Conservation (phyloP, 2,797 vertebrate genomes). For the Rhadinocentrus ornatus region DNA sequence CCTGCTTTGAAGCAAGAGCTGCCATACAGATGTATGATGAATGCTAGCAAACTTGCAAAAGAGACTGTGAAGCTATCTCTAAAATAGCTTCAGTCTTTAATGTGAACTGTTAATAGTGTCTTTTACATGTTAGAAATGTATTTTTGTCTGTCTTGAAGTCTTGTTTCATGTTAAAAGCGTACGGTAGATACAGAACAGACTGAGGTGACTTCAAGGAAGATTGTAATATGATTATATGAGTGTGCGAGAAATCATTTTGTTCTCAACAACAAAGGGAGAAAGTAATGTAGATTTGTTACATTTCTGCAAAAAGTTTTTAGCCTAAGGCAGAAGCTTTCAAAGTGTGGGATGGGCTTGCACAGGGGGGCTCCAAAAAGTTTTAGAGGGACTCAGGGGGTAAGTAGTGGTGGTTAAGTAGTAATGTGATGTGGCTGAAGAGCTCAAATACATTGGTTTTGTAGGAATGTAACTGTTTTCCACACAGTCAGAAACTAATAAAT, state of each 20-base stretch:
- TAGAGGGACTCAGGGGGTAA: background rate
- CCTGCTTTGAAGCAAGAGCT: conserved; percentile 19
- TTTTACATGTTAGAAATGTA: conserved; percentile 14
- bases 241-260: background rate
- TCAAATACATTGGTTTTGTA: too few relatives aligned
- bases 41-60: conserved; percentile 8
- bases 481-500: background rate
- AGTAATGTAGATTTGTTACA: background rate
- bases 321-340: background rate
- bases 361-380: background rate
- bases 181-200: background rate
- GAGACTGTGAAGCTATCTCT: conserved; percentile 4
- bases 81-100: conserved; percentile 29
- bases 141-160: conserved; percentile 4
- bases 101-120: conserved; percentile 19
- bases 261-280: background rate
- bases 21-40: conserved; percentile 18
- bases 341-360: background rate
- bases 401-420: background rate
- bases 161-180: background rate
- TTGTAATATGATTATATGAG: background rate
- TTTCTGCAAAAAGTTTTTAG: background rate
- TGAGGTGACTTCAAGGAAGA: background rate
- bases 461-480: too few relatives aligned
- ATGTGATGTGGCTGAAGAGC: background rate